Percentiles rank a stretch among this genome's conserved stretches.
Conservation (phyloP, 2,113 vertebrate species). For the Sporophila hypoxantha region DNA sequence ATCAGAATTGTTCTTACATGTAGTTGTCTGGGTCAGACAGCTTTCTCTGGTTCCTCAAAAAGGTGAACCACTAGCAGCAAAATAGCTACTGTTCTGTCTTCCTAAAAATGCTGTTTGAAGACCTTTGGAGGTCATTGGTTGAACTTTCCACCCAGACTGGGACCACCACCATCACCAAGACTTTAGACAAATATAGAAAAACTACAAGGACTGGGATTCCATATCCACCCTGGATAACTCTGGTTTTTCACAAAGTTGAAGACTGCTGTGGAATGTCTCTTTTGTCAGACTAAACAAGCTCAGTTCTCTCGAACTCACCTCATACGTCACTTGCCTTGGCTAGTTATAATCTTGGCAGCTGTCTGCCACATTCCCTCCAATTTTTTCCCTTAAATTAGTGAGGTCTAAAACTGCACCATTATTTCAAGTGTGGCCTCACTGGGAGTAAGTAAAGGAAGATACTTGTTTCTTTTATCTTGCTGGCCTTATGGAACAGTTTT, state of each 20-base stretch:
- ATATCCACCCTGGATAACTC: not conserved
- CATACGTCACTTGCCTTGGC: not conserved
- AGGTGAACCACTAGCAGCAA: not conserved
- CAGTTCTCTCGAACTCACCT: not conserved
- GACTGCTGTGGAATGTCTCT: not conserved
- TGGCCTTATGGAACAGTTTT: not conserved
- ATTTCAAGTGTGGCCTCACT: not conserved
- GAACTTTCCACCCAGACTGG: not conserved
- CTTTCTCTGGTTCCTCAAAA: not conserved
- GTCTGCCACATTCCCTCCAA: not conserved
- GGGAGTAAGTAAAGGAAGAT: not conserved
- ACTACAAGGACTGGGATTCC: not conserved
- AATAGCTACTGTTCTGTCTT: not conserved
- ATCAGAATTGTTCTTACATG: not conserved
- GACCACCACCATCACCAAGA: not conserved
- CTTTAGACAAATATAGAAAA: not conserved
- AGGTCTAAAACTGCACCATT: not conserved
- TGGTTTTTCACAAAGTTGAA: not conserved
- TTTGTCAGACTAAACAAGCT: not conserved
- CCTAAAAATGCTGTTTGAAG: not conserved
- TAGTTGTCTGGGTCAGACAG: not conserved
- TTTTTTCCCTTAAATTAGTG: not conserved
- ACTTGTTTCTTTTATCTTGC: not conserved
- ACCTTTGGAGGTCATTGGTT: not conserved
- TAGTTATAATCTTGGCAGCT: not conserved